Percentiles rank a stretch among this genome's conserved stretches.
These are phyloP conservation scores for Metridium senile DNA, from an alignment of 92 coral and sea anemone species.

Conservation along the genomic window DNA sequence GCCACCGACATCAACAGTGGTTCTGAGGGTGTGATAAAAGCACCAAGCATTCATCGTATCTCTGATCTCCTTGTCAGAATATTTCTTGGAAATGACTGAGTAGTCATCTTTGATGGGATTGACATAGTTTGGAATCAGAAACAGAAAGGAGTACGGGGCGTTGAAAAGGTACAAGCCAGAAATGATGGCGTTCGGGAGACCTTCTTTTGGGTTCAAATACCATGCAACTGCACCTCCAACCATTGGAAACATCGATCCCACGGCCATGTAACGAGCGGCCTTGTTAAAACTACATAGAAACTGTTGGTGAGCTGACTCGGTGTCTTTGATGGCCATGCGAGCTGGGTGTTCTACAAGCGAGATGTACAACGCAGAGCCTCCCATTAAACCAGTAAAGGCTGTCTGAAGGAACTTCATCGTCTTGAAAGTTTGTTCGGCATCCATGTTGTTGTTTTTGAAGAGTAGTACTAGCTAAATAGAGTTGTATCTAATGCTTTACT, in stretches of 20 bases:
- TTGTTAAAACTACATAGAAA: constrained; percentile 59
- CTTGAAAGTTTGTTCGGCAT: constrained; percentile 43
- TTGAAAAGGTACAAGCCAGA: constrained; percentile 53
- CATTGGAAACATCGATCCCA: constrained; percentile 58
- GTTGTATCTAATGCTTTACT: too few species aligned
- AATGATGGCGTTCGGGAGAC: constrained; percentile 52
- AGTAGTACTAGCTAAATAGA: too few species aligned
- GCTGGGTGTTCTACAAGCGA: constrained; percentile 67
- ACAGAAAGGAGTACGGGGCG: constrained; percentile 50
- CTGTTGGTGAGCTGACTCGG: constrained; percentile 53
- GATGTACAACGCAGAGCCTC: constrained; percentile 65
- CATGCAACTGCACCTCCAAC: constrained; percentile 53
- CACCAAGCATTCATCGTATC: constrained; percentile 62
- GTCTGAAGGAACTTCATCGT: constrained; percentile 56
- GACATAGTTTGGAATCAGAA: constrained; percentile 55
- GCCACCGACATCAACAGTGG: constrained; percentile 54
- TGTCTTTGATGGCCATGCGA: constrained; percentile 61
- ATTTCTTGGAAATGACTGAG: constrained; percentile 47
- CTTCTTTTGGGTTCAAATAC: constrained; percentile 47
- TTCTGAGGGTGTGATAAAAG: constrained; percentile 53
- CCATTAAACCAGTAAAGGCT: constrained; percentile 55
- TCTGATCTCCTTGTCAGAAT: constrained; percentile 45
- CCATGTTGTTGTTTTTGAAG: constrained; percentile 36
- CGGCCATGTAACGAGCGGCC: constrained; percentile 61
- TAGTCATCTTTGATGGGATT: constrained; percentile 55